Conservation (phyloP, 2,113 vertebrate genomes). For the Patagioenas fasciata region DNA sequence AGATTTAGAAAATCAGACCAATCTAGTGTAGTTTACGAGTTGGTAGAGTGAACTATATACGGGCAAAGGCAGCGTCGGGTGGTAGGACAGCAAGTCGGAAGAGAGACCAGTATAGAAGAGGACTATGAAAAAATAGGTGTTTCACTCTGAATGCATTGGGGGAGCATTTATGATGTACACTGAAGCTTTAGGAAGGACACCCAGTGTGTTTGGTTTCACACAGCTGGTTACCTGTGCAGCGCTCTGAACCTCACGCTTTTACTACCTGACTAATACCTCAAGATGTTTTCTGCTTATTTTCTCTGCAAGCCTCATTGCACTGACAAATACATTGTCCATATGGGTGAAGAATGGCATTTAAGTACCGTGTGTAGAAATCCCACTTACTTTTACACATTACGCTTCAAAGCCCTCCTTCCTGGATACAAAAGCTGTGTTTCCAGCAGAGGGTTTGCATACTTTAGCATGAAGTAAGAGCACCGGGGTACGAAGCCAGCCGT, state of each 20-base stretch:
- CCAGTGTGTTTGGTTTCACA: background rate
- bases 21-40: background rate
- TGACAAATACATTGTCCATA: constrained; percentile 60
- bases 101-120: background rate
- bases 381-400: constrained; percentile 59
- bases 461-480: constrained; percentile 57
- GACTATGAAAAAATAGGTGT: background rate
- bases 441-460: constrained; percentile 57
- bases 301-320: constrained; percentile 14
- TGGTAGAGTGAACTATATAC: background rate
- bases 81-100: background rate
- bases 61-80: background rate
- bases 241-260: constrained; percentile 12
- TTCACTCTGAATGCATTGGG: background rate
- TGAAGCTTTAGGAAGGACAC: background rate
- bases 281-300: background rate
- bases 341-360: constrained; percentile 47
- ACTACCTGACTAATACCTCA: constrained; percentile 14
- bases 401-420: constrained; percentile 62
- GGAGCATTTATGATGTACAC: background rate
- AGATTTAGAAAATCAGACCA: background rate
- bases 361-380: constrained; percentile 56
- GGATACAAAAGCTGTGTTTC: constrained; percentile 69
- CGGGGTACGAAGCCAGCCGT: constrained; percentile 40
- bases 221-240: background rate